These are phyloP conservation scores for Falco peregrinus DNA, from an alignment of 2,797 vertebrate species.

Conservation along the genomic window DNA sequence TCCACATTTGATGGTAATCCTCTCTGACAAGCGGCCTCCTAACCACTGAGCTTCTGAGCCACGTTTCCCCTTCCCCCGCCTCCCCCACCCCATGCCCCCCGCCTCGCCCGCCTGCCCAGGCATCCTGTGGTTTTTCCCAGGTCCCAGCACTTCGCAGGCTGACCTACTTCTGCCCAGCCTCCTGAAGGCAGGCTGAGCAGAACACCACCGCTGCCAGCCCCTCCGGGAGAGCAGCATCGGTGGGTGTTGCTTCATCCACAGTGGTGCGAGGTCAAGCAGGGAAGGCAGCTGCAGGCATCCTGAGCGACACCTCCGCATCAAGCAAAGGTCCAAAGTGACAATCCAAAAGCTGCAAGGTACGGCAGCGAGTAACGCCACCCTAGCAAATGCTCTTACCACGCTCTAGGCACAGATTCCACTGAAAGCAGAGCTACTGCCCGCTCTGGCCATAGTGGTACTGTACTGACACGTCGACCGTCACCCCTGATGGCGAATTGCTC, in stretches of 20 bases:
- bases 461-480: fast-evolving
- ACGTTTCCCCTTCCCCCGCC: not conserved
- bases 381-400: fast-evolving
- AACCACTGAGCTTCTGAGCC: not conserved
- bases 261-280: fast-evolving
- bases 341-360: not conserved
- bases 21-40: not conserved
- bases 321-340: not conserved
- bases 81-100: not conserved
- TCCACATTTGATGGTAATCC: not conserved
- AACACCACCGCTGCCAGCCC: not conserved
- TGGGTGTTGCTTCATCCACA: fast-evolving
- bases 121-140: not conserved
- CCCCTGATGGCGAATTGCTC: fast-evolving
- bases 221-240: fast-evolving
- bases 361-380: not conserved
- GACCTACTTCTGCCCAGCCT: constrained; percentile 47
- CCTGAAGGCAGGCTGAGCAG: not conserved
- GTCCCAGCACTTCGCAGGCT: not conserved
- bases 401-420: not conserved
- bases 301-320: not conserved
- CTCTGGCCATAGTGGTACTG: fast-evolving
- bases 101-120: not conserved
- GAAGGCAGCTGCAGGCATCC: not conserved
- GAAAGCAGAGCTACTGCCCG: not conserved